A percentile compares a stretch with the other conserved stretches of the same genome.
Evolutionary conservation across 1,140 invertebrate genomes (phyloP).

Genomic region (Eumeta japonica): DNA sequence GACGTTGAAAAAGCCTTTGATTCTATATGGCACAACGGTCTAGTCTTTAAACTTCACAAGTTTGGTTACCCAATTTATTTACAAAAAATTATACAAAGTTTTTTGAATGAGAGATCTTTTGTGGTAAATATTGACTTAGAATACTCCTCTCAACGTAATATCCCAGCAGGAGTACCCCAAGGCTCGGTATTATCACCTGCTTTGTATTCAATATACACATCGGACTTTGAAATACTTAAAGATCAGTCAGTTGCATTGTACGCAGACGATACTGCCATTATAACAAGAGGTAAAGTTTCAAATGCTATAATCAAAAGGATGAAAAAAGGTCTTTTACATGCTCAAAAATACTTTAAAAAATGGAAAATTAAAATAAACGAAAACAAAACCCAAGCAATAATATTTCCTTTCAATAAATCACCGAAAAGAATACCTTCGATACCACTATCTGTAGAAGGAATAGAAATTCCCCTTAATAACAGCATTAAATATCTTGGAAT

Average conservation of each 20-base stretch:
- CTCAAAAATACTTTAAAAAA: not conserved
- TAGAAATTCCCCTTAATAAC: too few species aligned
- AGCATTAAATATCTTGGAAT: too few species aligned
- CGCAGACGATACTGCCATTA: not conserved
- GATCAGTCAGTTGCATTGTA: not conserved
- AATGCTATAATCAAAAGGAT: not conserved
- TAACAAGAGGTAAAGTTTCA: not conserved
- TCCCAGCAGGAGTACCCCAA: slow-evolving; percentile 3
- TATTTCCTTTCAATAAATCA: not conserved
- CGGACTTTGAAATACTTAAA: not conserved
- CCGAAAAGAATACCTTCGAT: slow-evolving; percentile 1
- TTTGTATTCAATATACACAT: not conserved
- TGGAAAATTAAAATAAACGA: not conserved
- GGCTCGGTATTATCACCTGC: not conserved
- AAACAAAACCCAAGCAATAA: not conserved
- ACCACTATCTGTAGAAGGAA: too few species aligned
- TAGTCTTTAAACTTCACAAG: not conserved
- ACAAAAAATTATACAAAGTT: too few species aligned
- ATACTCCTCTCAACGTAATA: not conserved
- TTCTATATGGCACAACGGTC: not conserved
- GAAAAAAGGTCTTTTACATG: not conserved
- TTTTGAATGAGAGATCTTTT: not conserved
- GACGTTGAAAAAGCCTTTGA: slow-evolving; percentile 2
- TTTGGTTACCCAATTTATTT: not conserved
- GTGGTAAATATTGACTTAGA: not conserved